These are phyloP conservation scores for Petroica traversi DNA, from an alignment of 2,113 vertebrate genomes.

Conservation along the genomic window DNA sequence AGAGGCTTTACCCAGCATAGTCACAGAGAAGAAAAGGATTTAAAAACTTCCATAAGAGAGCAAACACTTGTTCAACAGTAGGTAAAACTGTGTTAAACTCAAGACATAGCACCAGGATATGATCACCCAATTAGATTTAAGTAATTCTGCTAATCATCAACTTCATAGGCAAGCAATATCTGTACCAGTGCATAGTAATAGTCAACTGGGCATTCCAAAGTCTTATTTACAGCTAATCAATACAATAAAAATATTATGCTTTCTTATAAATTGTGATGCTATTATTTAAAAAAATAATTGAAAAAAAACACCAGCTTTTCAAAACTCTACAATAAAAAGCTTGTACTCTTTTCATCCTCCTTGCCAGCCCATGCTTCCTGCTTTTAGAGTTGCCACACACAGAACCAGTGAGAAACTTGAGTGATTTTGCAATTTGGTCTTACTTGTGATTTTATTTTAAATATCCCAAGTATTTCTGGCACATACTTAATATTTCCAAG, in stretches of 20 bases:
- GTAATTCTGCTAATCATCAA: not conserved
- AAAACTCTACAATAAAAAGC: not conserved
- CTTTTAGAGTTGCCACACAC: not conserved
- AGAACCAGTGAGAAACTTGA: not conserved
- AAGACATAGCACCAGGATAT: not conserved
- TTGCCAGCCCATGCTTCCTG: not conserved
- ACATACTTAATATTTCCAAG: not conserved
- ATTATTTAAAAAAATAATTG: not conserved
- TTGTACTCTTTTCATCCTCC: not conserved
- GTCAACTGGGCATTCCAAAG: not conserved
- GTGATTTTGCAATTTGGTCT: not conserved
- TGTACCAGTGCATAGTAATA: accelerated
- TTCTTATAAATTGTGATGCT: not conserved
- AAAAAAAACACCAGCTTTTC: not conserved
- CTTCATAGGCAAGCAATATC: not conserved
- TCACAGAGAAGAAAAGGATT: not conserved
- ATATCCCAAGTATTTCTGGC: not conserved
- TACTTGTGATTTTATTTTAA: not conserved
- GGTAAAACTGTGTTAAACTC: not conserved
- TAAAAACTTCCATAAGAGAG: not conserved
- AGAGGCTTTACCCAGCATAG: accelerated
- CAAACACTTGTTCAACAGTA: not conserved
- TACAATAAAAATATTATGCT: not conserved
- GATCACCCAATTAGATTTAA: not conserved
- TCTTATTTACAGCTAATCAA: not conserved